A percentile compares a stretch with the other conserved stretches of the same genome.
Conservation (phyloP, 1,140 invertebrate genomes). For the Panagrolaimus sp. region DNA sequence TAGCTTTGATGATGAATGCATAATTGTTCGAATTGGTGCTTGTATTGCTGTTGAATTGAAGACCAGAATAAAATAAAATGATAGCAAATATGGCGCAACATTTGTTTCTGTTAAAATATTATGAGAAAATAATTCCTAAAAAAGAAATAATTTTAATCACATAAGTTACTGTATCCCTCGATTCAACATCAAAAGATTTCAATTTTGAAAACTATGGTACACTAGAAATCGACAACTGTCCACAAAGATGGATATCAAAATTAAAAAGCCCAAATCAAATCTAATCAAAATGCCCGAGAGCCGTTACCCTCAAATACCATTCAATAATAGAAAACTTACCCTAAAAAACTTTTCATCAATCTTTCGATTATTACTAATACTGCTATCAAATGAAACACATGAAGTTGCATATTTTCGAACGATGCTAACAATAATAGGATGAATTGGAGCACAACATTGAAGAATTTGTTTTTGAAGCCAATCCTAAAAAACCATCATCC, state of each 20-base stretch:
- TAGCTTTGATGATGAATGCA: neutral
- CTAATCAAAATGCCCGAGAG: too few relatives aligned
- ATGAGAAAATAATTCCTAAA: neutral
- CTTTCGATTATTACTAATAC: neutral
- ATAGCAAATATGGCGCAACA: neutral
- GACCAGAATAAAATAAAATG: conserved; percentile 4
- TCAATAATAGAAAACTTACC: neutral
- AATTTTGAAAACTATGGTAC: too few relatives aligned
- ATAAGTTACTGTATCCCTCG: too few relatives aligned
- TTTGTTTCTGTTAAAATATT: neutral
- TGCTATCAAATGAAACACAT: neutral
- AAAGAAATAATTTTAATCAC: neutral
- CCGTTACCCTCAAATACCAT: too few relatives aligned
- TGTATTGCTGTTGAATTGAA: neutral
- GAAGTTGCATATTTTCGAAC: neutral
- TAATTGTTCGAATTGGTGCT: neutral
- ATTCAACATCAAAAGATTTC: too few relatives aligned
- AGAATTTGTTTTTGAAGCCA: conserved; percentile 6
- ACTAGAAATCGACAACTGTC: too few relatives aligned
- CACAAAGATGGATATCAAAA: too few relatives aligned
- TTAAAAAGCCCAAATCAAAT: too few relatives aligned
- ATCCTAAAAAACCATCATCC: neutral
- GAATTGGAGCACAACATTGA: neutral
- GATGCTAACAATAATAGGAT: neutral
- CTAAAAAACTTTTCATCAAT: conserved; percentile 11